Evolutionary conservation across 2,797 vertebrate species (phyloP), one percentile per base, ranked within the genome.

Genomic region (Lagocephalus sceleratus): DNA sequence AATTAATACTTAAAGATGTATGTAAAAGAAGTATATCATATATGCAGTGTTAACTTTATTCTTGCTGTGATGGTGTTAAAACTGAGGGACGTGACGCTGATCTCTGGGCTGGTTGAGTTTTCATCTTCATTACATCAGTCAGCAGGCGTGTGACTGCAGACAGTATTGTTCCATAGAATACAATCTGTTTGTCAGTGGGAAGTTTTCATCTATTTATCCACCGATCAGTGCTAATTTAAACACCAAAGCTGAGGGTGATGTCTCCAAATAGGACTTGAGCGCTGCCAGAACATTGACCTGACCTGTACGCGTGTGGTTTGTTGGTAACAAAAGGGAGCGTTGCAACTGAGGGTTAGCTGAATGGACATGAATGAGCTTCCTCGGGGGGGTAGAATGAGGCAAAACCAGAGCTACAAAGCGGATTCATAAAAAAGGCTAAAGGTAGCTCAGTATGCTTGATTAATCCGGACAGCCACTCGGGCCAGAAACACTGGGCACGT

Each of bases 1-100:
- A 29, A 29, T 9, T 29, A 29, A 9, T 29, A 10, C 26, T 29
- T 29, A 29, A 29, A 29, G 26, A 29, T 29, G 5, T 29, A 7
- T 29, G 26, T 29, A 29, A 29, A 29, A 29, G 8, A 29, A 6
- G 25, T 29, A 29, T 29, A 9, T 29, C 26, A 29, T 29, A 29
- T 14, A 12, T 3, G 5, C 5, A 35, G 29, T 6, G 25, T 53
- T 40, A 47, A 20, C 10, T 54, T 51, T 8, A 39, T 5, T 29
- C 50, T 7, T 48, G 47, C 20, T 22, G 23, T 44, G 51, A n/a
- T 44, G n/a, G 43, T 47, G n/a, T 59, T 53, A 59, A 70, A 44
- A 26, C 19, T 38, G 7, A 26, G 22, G 52, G 60, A 55, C 47
- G 51, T 46, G 61, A 32, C 57, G 22, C 25, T 62, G 48, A 71